phyloP scores from a whole-genome alignment of 1,140 invertebrate species.

The Drosophila littoralis region DNA sequence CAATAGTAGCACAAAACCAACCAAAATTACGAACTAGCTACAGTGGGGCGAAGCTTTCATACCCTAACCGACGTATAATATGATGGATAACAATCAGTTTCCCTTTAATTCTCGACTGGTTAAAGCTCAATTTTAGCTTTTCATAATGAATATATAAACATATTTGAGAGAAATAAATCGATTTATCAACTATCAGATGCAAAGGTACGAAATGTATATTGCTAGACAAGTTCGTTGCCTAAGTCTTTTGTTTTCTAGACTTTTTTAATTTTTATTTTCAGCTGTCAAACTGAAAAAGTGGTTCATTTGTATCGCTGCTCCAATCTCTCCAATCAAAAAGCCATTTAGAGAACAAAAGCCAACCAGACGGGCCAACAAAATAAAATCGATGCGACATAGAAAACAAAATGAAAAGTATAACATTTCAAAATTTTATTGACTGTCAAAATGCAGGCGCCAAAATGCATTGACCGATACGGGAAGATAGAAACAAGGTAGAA shows the following conservation, averaged over 20 bases:
- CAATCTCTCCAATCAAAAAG: slow-evolving; percentile 78
- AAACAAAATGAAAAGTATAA: slow-evolving; percentile 71
- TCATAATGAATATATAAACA: background rate
- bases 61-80: slow-evolving; percentile 2
- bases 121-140: no score
- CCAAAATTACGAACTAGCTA: slow-evolving; percentile 21
- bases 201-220: slow-evolving; percentile 1
- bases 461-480: slow-evolving; percentile 30
- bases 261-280: slow-evolving; percentile 38
- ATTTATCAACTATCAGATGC: slow-evolving; percentile 1
- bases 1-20: slow-evolving; percentile 55
- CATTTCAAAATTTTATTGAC: slow-evolving; percentile 83
- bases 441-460: slow-evolving; percentile 78
- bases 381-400: slow-evolving; percentile 69
- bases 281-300: slow-evolving; percentile 78
- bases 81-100: background rate
- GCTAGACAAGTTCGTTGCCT: slow-evolving; percentile 42
- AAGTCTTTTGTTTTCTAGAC: slow-evolving; percentile 51
- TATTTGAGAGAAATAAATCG: background rate
- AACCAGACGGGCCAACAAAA: slow-evolving; percentile 34
- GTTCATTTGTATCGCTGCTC: slow-evolving; percentile 72
- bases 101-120: background rate
- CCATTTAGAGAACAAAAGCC: slow-evolving; percentile 69
- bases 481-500: slow-evolving; percentile 25
- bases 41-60: background rate